These are phyloP conservation scores for Hypomecis punctinalis DNA, from an alignment of 2,888 invertebrate genomes.

Conservation along the genomic window DNA sequence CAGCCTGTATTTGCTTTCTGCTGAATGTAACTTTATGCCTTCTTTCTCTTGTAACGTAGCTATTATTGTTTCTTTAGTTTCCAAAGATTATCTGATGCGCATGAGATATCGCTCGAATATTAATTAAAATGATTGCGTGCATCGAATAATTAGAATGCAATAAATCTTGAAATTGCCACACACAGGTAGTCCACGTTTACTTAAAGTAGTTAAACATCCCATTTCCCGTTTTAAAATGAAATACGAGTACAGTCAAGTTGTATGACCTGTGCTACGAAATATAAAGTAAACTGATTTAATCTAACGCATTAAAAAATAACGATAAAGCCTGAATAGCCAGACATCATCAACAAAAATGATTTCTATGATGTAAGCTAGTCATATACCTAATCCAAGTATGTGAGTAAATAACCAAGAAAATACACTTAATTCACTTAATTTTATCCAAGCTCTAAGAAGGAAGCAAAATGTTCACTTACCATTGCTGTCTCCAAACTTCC, in stretches of 20 bases:
- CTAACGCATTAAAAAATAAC: not conserved
- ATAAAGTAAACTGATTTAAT: no score
- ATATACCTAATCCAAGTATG: no score
- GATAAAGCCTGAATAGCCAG: not conserved
- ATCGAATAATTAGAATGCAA: slow-evolving; percentile 23
- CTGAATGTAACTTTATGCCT: no score
- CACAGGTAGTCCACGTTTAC: slow-evolving; percentile 29
- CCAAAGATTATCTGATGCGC: not conserved
- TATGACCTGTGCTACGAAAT: no score
- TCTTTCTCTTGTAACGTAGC: no score
- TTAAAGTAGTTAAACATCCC: slow-evolving; percentile 17
- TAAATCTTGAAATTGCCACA: slow-evolving; percentile 26
- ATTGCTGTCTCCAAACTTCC: slow-evolving; percentile 58
- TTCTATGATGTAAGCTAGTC: no score
- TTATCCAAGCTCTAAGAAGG: not conserved
- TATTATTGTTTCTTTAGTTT: not conserved
- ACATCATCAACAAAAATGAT: no score
- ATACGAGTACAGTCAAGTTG: no score
- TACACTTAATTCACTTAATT: no score
- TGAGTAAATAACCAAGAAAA: no score
- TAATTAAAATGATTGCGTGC: slow-evolving; percentile 18
- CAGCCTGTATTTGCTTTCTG: no score
- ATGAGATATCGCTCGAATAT: not conserved
- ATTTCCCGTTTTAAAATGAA: slow-evolving; percentile 22
- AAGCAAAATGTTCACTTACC: slow-evolving; percentile 57